Percentiles rank a stretch among this genome's conserved stretches.
phyloP scores from a whole-genome alignment of 2,797 vertebrate species.

The Aplochiton taeniatus region DNA sequence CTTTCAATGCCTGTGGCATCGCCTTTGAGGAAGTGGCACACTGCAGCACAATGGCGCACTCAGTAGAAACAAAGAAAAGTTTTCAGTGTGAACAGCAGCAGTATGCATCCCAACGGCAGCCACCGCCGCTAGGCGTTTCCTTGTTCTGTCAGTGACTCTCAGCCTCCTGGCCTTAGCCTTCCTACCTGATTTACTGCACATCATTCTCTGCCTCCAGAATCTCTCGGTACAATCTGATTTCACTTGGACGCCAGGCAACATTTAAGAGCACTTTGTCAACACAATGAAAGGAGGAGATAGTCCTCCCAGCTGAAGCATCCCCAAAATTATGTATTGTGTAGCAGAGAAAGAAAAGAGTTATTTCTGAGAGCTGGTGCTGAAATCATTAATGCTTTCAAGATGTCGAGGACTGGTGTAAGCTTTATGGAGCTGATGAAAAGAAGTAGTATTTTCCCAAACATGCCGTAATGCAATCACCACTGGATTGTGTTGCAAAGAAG shows the following conservation, averaged over 20 bases:
- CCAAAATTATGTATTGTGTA: slow-evolving; percentile 60
- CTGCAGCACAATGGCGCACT: slow-evolving; percentile 38
- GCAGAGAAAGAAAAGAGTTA: slow-evolving; percentile 38
- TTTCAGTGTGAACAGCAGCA: slow-evolving; percentile 30
- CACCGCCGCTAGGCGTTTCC: slow-evolving; percentile 50
- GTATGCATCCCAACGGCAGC: slow-evolving; percentile 42
- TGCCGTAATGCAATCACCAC: slow-evolving; percentile 28
- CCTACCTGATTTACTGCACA: slow-evolving; percentile 53
- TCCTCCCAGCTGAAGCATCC: slow-evolving; percentile 43
- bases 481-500: slow-evolving; percentile 5
- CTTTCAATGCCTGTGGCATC: too few relatives aligned
- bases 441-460: slow-evolving; percentile 40
- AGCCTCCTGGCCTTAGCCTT: slow-evolving; percentile 40
- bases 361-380: slow-evolving; percentile 53
- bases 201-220: slow-evolving; percentile 59
- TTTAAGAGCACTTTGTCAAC: slow-evolving; percentile 68
- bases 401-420: slow-evolving; percentile 46
- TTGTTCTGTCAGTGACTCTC: slow-evolving; percentile 42
- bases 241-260: slow-evolving; percentile 58
- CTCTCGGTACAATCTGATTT: slow-evolving; percentile 65
- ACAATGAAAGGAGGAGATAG: slow-evolving; percentile 58
- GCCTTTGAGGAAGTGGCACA: not conserved
- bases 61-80: slow-evolving; percentile 16
- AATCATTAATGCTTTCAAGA: slow-evolving; percentile 68
- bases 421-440: slow-evolving; percentile 43